phyloP scores from a whole-genome alignment of 2,888 invertebrate species.

The Drosophila mercatorum region DNA sequence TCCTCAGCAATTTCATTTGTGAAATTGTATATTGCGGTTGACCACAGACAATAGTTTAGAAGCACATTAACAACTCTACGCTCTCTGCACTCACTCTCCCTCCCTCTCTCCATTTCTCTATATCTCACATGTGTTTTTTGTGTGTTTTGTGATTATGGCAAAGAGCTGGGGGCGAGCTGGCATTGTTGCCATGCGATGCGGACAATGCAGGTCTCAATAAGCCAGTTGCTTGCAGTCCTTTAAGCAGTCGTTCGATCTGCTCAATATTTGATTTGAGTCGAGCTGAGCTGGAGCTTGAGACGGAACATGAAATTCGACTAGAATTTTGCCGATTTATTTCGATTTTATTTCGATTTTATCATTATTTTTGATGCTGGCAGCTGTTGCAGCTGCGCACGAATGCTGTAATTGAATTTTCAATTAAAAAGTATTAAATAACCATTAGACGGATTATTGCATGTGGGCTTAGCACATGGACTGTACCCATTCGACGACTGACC shows the following conservation, averaged over 20 bases:
- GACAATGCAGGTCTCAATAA: not conserved
- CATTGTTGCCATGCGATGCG: slow-evolving; percentile 1
- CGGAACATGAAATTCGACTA: slow-evolving; percentile 2
- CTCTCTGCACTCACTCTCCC: not conserved
- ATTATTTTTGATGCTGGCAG: slow-evolving; percentile 8
- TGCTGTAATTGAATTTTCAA: slow-evolving; percentile 34
- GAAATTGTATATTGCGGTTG: slow-evolving; percentile 2
- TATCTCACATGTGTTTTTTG: too few relatives aligned
- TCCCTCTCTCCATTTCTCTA: not conserved
- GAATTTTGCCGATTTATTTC: slow-evolving; percentile 12
- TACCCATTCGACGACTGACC: not conserved
- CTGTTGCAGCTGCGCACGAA: not conserved
- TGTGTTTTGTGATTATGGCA: not conserved
- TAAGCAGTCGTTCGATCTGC: slow-evolving; percentile 10
- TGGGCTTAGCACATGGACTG: slow-evolving; percentile 1
- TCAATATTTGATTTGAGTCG: slow-evolving; percentile 19
- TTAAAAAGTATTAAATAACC: slow-evolving; percentile 46
- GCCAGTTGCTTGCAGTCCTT: not conserved
- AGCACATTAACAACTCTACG: not conserved
- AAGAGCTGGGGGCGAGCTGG: not conserved
- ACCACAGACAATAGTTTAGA: not conserved
- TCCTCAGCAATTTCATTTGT: not conserved
- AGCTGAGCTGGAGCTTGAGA: not conserved
- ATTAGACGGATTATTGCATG: slow-evolving; percentile 28
- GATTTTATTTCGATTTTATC: slow-evolving; percentile 18